Conservation (phyloP, 2,113 vertebrate species). For the Pteruthius melanotis region DNA sequence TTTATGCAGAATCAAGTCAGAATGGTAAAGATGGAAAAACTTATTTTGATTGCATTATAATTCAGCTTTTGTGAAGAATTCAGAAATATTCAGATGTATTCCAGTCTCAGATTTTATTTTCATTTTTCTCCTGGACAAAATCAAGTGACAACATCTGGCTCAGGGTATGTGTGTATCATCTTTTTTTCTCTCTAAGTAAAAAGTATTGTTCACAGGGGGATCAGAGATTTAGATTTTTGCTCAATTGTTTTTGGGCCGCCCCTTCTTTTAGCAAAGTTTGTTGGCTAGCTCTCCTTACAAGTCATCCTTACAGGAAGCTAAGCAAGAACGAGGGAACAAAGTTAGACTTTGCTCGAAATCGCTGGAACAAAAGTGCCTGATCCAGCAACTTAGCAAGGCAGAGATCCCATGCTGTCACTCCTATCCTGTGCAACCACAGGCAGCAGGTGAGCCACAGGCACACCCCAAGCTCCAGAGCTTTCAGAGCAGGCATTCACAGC, state of each 20-base stretch:
- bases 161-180: background rate
- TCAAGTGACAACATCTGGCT: constrained; percentile 51
- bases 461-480: background rate
- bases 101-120: constrained; percentile 8
- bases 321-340: constrained; percentile 3
- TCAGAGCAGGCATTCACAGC: background rate
- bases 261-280: background rate
- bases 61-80: background rate
- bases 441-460: background rate
- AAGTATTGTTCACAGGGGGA: constrained; percentile 48
- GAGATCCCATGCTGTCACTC: background rate
- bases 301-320: constrained; percentile 29
- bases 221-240: constrained; percentile 23
- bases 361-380: background rate
- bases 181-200: constrained; percentile 25
- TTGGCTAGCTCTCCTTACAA: constrained; percentile 6
- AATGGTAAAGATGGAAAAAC: background rate
- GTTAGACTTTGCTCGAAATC: background rate
- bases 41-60: background rate
- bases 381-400: background rate
- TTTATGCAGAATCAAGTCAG: background rate
- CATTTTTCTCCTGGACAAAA: constrained; percentile 30
- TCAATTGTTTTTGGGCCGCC: constrained; percentile 45
- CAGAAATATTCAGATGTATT: constrained; percentile 3
- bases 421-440: background rate